Evolutionary conservation across 2,888 invertebrate species (phyloP).

Genomic region (Dexiosoma caninum): DNA sequence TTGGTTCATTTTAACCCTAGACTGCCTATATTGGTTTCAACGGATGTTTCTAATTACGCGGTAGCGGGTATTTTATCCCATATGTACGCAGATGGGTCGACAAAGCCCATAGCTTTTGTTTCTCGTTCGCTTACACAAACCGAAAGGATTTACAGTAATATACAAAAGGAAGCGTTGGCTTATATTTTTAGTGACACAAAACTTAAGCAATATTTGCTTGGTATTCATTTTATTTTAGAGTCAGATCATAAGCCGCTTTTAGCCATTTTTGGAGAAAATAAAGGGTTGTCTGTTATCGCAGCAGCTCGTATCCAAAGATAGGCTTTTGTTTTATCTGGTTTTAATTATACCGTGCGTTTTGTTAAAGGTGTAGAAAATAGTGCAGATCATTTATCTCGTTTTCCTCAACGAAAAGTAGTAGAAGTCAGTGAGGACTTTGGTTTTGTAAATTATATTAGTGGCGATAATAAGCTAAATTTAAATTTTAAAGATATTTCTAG

Average conservation of each 20-base stretch:
- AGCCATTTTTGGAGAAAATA: constrained; percentile 48
- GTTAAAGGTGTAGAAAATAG: constrained; percentile 29
- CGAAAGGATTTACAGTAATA: constrained; percentile 52
- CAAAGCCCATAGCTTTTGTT: constrained; percentile 63
- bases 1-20: too few species aligned
- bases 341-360: constrained; percentile 33
- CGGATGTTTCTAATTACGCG: too few species aligned
- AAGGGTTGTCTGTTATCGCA: constrained; percentile 34
- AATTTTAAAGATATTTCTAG: too few species aligned
- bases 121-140: constrained; percentile 51
- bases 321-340: constrained; percentile 41
- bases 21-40: too few species aligned
- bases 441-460: too few species aligned
- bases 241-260: too few species aligned
- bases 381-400: too few species aligned
- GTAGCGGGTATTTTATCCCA: too few species aligned
- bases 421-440: too few species aligned
- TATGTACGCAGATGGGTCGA: constrained; percentile 26
- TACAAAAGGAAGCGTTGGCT: constrained; percentile 39
- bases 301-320: constrained; percentile 24
- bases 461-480: constrained; percentile 2
- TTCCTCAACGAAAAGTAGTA: too few species aligned
- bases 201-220: constrained; percentile 32
- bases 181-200: constrained; percentile 37
- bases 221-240: too few species aligned